phyloP scores from a whole-genome alignment of 2,797 vertebrate genomes.

The Esox lucius region DNA sequence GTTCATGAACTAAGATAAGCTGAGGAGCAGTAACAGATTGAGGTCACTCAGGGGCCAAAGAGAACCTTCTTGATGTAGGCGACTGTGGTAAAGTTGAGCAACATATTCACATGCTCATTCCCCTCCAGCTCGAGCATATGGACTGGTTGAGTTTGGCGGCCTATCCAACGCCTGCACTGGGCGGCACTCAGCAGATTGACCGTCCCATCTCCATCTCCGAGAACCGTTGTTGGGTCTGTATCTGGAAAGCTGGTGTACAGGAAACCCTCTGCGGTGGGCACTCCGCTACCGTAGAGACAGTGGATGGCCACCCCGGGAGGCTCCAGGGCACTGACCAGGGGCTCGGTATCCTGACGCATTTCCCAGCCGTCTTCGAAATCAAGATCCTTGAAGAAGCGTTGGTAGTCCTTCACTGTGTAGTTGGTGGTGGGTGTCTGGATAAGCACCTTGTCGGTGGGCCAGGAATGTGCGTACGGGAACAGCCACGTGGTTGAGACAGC shows the following conservation, averaged over 20 bases:
- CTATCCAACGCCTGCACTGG: constrained; percentile 83
- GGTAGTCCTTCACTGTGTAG: constrained; percentile 89
- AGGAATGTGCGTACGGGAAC: constrained; percentile 87
- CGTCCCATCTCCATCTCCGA: constrained; percentile 88
- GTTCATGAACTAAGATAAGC: neutral
- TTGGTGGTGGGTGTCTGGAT: constrained; percentile 83
- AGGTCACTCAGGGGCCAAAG: constrained; percentile 67
- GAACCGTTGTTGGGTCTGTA: constrained; percentile 80
- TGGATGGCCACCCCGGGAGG: constrained; percentile 86
- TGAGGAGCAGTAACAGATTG: neutral
- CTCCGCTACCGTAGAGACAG: constrained; percentile 87
- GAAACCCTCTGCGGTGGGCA: constrained; percentile 84
- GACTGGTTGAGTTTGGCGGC: constrained; percentile 81
- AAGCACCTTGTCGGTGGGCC: constrained; percentile 86
- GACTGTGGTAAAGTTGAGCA: constrained; percentile 84
- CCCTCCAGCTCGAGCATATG: constrained; percentile 78
- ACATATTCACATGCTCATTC: constrained; percentile 91
- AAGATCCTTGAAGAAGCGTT: constrained; percentile 85
- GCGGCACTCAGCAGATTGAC: constrained; percentile 88
- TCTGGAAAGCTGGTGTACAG: constrained; percentile 88
- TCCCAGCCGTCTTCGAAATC: constrained; percentile 88
- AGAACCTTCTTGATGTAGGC: constrained; percentile 88
- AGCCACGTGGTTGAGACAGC: constrained; percentile 93
- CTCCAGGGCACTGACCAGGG: constrained; percentile 72
- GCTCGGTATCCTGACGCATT: constrained; percentile 89